These are phyloP conservation scores for Dicrostonyx torquatus DNA, from an alignment of 2,797 vertebrate species.

Conservation along the genomic window DNA sequence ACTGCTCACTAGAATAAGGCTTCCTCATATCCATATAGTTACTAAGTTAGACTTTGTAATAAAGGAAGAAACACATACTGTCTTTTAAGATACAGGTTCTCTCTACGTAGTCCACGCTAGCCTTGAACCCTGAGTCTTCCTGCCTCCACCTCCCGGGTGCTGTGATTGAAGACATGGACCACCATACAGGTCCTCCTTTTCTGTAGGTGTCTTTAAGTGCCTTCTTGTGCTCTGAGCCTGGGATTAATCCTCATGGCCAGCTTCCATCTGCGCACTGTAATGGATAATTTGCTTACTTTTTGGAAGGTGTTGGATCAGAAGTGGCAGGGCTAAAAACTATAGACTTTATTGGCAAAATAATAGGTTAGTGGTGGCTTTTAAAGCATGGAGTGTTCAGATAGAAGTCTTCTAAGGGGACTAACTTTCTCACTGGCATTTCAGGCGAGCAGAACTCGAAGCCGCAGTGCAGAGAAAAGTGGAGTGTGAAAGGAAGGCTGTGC, in stretches of 20 bases:
- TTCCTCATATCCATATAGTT: neutral
- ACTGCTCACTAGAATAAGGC: neutral
- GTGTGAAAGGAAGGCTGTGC: constrained; percentile 91
- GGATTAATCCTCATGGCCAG: neutral
- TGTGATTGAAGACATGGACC: neutral
- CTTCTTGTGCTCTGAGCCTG: constrained; percentile 5
- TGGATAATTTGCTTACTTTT: constrained; percentile 32
- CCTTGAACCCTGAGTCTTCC: neutral
- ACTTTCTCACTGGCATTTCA: constrained; percentile 79
- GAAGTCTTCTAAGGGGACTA: constrained; percentile 13
- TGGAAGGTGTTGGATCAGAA: constrained; percentile 12
- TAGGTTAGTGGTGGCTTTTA: constrained; percentile 41
- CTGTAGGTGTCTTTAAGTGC: neutral
- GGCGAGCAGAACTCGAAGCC: constrained; percentile 91
- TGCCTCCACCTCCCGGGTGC: neutral
- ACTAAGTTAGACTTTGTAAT: constrained; percentile 30
- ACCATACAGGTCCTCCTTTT: neutral
- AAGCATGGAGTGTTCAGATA: neutral
- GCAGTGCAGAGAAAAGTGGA: constrained; percentile 90
- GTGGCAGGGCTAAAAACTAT: neutral
- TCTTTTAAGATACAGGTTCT: neutral
- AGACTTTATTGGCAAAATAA: neutral
- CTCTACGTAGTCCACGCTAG: neutral
- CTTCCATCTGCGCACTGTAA: neutral
- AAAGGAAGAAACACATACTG: neutral